These are phyloP conservation scores for Eupithecia abbreviata DNA, from an alignment of 2,888 invertebrate species.

Conservation along the genomic window DNA sequence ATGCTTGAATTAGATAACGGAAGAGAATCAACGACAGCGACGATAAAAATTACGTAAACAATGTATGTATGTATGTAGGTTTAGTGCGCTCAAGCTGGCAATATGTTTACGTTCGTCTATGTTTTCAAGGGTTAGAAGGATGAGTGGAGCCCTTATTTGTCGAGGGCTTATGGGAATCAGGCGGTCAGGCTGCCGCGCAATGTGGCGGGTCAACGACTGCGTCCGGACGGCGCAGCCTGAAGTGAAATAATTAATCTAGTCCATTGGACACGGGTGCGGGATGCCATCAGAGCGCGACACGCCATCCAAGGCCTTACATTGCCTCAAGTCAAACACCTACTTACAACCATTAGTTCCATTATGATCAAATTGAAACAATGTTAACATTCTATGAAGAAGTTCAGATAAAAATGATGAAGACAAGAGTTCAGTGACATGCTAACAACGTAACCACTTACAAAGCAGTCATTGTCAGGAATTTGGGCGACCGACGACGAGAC, in stretches of 20 bases:
- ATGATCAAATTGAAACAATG: background rate
- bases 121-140: slow-evolving; percentile 35
- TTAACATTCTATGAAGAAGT: background rate
- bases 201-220: slow-evolving; percentile 74
- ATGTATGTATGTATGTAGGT: background rate
- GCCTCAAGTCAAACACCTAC: background rate
- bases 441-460: slow-evolving; percentile 59
- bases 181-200: slow-evolving; percentile 46
- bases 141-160: slow-evolving; percentile 31
- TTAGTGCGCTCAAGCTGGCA: slow-evolving; percentile 2
- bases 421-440: slow-evolving; percentile 64
- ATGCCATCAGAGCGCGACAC: slow-evolving; percentile 36
- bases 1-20: slow-evolving; percentile 67
- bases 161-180: slow-evolving; percentile 51
- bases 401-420: slow-evolving; percentile 41
- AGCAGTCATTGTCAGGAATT: slow-evolving; percentile 69
- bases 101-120: background rate
- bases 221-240: slow-evolving; percentile 52
- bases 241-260: slow-evolving; percentile 69
- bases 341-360: background rate
- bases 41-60: slow-evolving; percentile 9
- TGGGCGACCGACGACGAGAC: slow-evolving; percentile 48
- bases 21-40: slow-evolving; percentile 34
- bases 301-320: slow-evolving; percentile 24
- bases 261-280: slow-evolving; percentile 60